A percentile compares a stretch with the other conserved stretches of the same genome.
Evolutionary conservation across 2,113 vertebrate genomes (phyloP).

Genomic region (Seriola aureovittata): DNA sequence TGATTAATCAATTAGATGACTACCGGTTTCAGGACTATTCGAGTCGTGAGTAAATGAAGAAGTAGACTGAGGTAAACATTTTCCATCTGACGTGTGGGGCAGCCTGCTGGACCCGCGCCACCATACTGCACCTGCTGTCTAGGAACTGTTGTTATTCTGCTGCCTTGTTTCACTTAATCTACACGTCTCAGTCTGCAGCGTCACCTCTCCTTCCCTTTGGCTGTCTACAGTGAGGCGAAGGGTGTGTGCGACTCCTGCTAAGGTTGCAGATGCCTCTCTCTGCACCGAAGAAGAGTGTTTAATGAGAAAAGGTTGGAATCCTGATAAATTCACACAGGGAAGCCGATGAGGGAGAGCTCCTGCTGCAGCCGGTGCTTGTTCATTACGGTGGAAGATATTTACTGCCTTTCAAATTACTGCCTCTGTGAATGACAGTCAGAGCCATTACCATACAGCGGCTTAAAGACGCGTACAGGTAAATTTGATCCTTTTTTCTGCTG

Average conservation of each 20-base stretch:
- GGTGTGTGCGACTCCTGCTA: slow-evolving; percentile 56
- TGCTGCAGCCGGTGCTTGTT: slow-evolving; percentile 39
- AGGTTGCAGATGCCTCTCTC: slow-evolving; percentile 69
- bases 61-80: too few relatives aligned
- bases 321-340: slow-evolving; percentile 49
- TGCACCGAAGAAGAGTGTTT: slow-evolving; percentile 56
- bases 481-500: slow-evolving; percentile 30
- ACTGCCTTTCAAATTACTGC: slow-evolving; percentile 44
- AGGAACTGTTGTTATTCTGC: not conserved
- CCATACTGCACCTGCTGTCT: not conserved
- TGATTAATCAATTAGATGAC: too few relatives aligned
- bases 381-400: slow-evolving; percentile 49
- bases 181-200: not conserved
- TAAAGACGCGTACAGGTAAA: slow-evolving; percentile 33
- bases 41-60: too few relatives aligned
- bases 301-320: slow-evolving; percentile 66
- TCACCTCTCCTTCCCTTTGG: slow-evolving; percentile 53
- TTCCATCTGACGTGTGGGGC: too few relatives aligned
- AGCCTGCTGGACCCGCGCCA: too few relatives aligned
- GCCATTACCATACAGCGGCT: slow-evolving; percentile 33
- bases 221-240: slow-evolving; percentile 41
- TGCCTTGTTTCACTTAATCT: slow-evolving; percentile 4
- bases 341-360: slow-evolving; percentile 33
- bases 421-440: slow-evolving; percentile 36
- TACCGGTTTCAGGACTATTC: too few relatives aligned